Evolutionary conservation across 2,888 invertebrate genomes (phyloP), one percentile per base, ranked within the genome.

Genomic region (Drosophila sordidula): DNA sequence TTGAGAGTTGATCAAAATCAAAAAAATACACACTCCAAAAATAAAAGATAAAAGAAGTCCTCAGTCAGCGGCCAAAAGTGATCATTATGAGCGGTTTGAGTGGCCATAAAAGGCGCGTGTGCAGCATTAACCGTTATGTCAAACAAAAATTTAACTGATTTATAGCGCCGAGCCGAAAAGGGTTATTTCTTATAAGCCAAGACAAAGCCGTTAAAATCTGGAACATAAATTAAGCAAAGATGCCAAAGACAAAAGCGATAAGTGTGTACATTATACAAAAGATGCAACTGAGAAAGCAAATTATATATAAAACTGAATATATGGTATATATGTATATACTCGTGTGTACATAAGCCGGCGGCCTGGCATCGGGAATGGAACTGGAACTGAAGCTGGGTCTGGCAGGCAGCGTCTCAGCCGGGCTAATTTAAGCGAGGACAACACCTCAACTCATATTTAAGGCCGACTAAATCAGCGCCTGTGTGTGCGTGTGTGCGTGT

Each of bases 361-460:
- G 68, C 58, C 74, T 58, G 75, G 36, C 38, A 18, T n/a, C 55
- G 55, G 26, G 26, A 49, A 50, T 50, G 50, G 25, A n/a, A 34
- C 32, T 36, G 41, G 12, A 34, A 25, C 38, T 47, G 55, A 16
- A 29, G 22, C 54, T 54, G 29, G 6, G 25, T 32, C 52, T 18
- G 81, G 55, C 64, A 87, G 67, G 62, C 81, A 73, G 70, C 62
- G 54, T 57, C 65, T 42, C 57, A 71, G 64, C 51, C 70, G 65
- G 73, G 87, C 90, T 89, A 89, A 90, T 85, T 90, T 87, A 89
- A 90, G 85, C 85, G 90, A 89, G 90, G 86, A 90, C 90, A 82
- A 89, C 89, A 89, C 89, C 89, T 89, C 89, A 88, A 82, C 90
- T 86, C 89, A 89, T 90, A 90, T 90, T 90, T 88, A 88, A 86